phyloP scores from a whole-genome alignment of 2,888 invertebrate species.

The Idaea biselata region DNA sequence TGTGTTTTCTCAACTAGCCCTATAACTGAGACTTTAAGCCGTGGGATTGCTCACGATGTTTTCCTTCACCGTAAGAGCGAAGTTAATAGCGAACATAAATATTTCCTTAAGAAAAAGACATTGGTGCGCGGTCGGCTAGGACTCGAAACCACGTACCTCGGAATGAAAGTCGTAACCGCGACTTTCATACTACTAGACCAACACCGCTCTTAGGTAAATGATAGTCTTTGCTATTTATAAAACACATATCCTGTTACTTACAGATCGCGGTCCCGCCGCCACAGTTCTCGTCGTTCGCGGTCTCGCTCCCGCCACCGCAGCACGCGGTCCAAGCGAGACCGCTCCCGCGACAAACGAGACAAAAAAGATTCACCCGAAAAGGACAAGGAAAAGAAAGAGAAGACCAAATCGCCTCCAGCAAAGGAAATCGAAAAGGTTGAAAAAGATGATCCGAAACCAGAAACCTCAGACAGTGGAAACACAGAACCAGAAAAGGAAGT shows the following conservation, averaged over 20 bases:
- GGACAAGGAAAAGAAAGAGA: constrained; percentile 52
- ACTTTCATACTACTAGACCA: too few species aligned
- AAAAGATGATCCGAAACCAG: constrained; percentile 59
- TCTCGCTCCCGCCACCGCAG: constrained; percentile 78
- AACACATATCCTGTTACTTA: constrained; percentile 12
- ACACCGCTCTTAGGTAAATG: too few species aligned
- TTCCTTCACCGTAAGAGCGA: too few species aligned
- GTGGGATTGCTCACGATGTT: too few species aligned
- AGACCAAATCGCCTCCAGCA: constrained; percentile 41
- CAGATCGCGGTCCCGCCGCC: constrained; percentile 79
- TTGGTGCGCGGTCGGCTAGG: too few species aligned
- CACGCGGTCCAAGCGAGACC: constrained; percentile 74
- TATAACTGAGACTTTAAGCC: too few species aligned
- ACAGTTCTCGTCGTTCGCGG: constrained; percentile 78
- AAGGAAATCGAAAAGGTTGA: constrained; percentile 45
- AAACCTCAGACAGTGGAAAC: constrained; percentile 53
- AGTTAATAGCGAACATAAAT: too few species aligned
- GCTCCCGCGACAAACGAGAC: constrained; percentile 61
- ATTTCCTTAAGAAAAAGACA: too few species aligned
- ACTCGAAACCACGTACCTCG: too few species aligned
- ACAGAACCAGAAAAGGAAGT: constrained; percentile 35
- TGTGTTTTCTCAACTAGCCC: too few species aligned
- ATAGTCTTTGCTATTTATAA: neutral
- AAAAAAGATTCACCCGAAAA: constrained; percentile 53
- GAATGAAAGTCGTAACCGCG: too few species aligned